A percentile compares a stretch with the other conserved stretches of the same genome.
These are phyloP conservation scores for Microcebus tavaratra DNA, from an alignment of 2,113 vertebrate genomes.

Conservation along the genomic window DNA sequence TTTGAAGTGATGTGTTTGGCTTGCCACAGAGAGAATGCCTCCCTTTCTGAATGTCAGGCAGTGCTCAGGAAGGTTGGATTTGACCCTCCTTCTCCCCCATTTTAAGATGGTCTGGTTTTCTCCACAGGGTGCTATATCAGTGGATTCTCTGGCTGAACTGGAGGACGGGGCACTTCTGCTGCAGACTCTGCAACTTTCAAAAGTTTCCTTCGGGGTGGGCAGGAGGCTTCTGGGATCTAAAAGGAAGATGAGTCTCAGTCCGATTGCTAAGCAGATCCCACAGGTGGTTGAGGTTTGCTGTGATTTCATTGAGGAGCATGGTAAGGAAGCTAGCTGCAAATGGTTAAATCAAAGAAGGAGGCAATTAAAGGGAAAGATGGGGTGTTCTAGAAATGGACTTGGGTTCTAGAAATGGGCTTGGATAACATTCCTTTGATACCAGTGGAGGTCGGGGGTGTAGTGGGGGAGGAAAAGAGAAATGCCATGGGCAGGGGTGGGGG, in stretches of 20 bases:
- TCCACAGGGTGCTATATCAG: conserved; percentile 91
- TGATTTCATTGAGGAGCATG: conserved; percentile 89
- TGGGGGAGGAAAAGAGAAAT: not conserved
- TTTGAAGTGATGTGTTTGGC: not conserved
- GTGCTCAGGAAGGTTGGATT: not conserved
- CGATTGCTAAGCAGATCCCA: conserved; percentile 93
- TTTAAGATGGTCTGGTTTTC: conserved; percentile 11
- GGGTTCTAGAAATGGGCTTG: not conserved
- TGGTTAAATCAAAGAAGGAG: conserved; percentile 11
- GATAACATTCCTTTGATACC: not conserved
- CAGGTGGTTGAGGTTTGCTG: conserved; percentile 93
- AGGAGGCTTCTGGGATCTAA: conserved; percentile 86
- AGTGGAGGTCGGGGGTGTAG: not conserved
- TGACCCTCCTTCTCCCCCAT: not conserved
- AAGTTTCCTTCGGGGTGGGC: conserved; percentile 89
- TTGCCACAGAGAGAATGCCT: conserved; percentile 7
- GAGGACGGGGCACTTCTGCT: conserved; percentile 91
- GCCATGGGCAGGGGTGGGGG: not conserved
- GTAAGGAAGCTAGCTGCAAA: conserved; percentile 78
- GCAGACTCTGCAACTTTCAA: conserved; percentile 92
- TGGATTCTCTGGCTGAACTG: conserved; percentile 93
- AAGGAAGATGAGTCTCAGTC: conserved; percentile 92
- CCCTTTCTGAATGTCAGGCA: not conserved
- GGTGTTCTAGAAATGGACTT: not conserved
- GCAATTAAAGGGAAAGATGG: not conserved